Conservation (phyloP, 2,113 vertebrate species). For the Apteryx owenii region DNA sequence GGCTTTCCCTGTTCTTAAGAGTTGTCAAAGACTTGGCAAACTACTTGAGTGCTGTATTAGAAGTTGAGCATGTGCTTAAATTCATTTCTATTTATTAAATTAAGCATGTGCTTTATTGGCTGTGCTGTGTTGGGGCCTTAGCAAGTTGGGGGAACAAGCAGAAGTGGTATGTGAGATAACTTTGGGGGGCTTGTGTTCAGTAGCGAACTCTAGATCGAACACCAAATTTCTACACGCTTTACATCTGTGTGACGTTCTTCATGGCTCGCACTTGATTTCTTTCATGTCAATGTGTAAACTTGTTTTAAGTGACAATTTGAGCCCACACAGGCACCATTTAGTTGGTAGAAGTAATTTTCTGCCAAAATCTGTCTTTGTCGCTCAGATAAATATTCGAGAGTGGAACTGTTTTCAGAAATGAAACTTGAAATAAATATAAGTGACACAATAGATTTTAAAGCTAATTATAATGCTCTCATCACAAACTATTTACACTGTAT, state of each 20-base stretch:
- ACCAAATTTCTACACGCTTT: rapidly evolving
- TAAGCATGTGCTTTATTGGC: not conserved
- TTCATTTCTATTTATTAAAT: not conserved
- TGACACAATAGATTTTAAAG: not conserved
- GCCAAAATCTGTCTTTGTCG: not conserved
- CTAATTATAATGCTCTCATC: not conserved
- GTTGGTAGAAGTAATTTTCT: not conserved
- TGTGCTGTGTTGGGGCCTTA: not conserved
- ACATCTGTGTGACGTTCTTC: not conserved
- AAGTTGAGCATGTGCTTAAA: not conserved
- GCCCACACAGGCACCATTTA: not conserved
- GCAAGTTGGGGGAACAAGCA: not conserved
- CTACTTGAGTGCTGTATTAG: not conserved
- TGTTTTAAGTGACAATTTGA: not conserved
- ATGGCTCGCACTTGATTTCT: not conserved
- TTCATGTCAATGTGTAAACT: not conserved
- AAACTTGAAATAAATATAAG: constrained; percentile 22
- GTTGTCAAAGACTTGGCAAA: not conserved
- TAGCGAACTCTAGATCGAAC: not conserved
- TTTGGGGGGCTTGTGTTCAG: rapidly evolving
- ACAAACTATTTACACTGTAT: not conserved
- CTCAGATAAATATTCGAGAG: constrained; percentile 4
- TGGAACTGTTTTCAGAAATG: not conserved
- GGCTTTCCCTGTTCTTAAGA: not conserved
- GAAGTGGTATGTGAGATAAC: not conserved